Conservation (phyloP, 2,113 vertebrate genomes). For the Geothlypis trichas region DNA sequence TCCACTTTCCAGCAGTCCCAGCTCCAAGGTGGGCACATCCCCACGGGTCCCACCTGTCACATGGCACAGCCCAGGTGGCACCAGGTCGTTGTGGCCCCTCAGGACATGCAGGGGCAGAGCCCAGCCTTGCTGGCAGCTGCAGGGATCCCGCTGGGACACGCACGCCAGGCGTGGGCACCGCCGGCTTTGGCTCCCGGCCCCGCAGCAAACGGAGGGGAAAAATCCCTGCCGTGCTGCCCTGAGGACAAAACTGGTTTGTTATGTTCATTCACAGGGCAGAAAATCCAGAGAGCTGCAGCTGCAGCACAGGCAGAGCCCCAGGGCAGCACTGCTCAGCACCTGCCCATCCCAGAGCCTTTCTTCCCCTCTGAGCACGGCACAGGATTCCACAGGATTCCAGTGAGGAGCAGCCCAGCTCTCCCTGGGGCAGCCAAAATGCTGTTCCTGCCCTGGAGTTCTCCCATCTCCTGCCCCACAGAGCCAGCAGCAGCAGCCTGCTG, state of each 20-base stretch:
- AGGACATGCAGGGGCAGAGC: background rate
- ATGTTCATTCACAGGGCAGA: background rate
- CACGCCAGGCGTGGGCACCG: background rate
- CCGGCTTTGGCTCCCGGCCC: rapidly evolving
- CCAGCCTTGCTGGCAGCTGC: background rate
- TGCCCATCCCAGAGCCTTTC: background rate
- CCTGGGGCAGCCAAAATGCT: rapidly evolving
- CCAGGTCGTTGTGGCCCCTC: rapidly evolving
- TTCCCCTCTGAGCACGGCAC: rapidly evolving
- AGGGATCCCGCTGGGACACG: background rate
- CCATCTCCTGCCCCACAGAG: background rate
- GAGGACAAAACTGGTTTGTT: background rate
- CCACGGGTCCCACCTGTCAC: rapidly evolving
- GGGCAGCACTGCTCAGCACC: background rate
- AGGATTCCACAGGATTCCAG: background rate
- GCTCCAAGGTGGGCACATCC: background rate
- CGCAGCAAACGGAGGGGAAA: background rate
- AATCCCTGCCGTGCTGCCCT: background rate
- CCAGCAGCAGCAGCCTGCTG: background rate
- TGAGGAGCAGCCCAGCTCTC: rapidly evolving
- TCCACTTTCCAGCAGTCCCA: background rate
- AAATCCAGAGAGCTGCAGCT: background rate
- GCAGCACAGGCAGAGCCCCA: background rate
- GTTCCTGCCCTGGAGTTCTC: background rate
- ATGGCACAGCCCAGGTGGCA: background rate